These are phyloP conservation scores for Oscarella lobularis DNA, from an alignment of 37 sponge, comb jelly and placozoan genomes.

Conservation along the genomic window DNA sequence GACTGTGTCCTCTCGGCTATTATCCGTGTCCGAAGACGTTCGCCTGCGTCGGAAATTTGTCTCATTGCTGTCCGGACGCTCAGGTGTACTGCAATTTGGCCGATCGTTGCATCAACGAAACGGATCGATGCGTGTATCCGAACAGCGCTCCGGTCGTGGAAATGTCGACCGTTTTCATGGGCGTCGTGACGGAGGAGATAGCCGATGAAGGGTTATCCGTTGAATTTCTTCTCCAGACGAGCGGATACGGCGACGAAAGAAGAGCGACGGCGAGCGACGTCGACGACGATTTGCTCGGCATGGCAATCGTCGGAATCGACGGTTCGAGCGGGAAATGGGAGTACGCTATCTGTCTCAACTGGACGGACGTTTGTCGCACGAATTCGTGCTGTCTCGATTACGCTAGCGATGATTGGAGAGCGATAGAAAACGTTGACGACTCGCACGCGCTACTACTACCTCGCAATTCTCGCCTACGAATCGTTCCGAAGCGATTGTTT, in stretches of 20 bases:
- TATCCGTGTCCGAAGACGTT: conserved; percentile 23
- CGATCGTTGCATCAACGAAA: not conserved
- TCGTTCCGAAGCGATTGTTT: conserved; percentile 30
- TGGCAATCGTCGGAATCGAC: not conserved
- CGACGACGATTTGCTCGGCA: not conserved
- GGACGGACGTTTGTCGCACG: not conserved
- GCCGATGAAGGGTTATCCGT: not conserved
- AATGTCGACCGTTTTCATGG: not conserved
- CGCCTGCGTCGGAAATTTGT: not conserved
- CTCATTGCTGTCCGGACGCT: not conserved
- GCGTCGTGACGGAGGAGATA: not conserved
- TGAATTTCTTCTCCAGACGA: not conserved
- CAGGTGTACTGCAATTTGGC: conserved; percentile 3
- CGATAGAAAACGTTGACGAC: conserved; percentile 15
- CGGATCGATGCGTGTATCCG: not conserved
- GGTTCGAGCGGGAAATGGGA: not conserved
- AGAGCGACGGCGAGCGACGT: not conserved
- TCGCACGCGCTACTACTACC: conserved; percentile 47
- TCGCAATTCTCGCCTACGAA: conserved; percentile 38
- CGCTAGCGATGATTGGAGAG: not conserved
- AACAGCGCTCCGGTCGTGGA: not conserved
- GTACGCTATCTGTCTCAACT: not conserved
- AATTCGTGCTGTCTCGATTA: not conserved
- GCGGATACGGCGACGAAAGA: not conserved
- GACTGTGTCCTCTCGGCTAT: conserved; percentile 28